Base-by-base conservation (phyloP, 1,140 invertebrate genomes). In the Drosophila aff. region DNA sequence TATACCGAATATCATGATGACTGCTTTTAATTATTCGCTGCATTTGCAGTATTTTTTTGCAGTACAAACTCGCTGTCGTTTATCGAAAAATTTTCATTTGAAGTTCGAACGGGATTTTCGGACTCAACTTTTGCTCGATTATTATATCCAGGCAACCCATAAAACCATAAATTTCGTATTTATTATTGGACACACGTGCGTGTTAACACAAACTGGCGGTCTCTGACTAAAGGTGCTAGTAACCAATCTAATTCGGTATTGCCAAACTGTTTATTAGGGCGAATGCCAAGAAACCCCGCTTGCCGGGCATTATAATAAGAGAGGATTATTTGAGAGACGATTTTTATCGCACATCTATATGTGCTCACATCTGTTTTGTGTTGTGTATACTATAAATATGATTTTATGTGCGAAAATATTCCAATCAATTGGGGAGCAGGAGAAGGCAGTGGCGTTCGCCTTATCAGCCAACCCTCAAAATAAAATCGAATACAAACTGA, bases 381-480 rank as follows among this genome's bases (percentile, higher is more conserved):
- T 41, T 38, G 59, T 62, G 50, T 57, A 28, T 47, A 59, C 81
- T 84, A 83, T 79, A 76, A 76, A 79, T 83, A 79, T 65, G 67
- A 61, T 69, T 63, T 52, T 58, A 79, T 84, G 73, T 76, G 73
- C 65, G 71, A 72, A 76, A 84, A 76, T 76, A 81, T 77, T 77
- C 61, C 72, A 66, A 63, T 46, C 50, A 38, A 49, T 52, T 36
- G 26, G 18, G 18, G 46, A 72, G 36, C 26, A 49, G 40, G 44
- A 50, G 46, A 36, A 57, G 60, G 67, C 31, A 49, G 52, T 36
- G 55, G 16, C 18, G 43, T 26, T 59, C 41, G 38, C 52, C 66
- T 82, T 85, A 85, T 85, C 84, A 86, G 64, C 50, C 28, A 59
- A 77, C 74, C 66, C 62, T 58, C 74, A 67, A 77, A 77, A 68